A percentile compares a stretch with the other conserved stretches of the same genome.
These are phyloP conservation scores for Oophaga sylvatica DNA, from an alignment of 2,797 vertebrate species.

Conservation along the genomic window DNA sequence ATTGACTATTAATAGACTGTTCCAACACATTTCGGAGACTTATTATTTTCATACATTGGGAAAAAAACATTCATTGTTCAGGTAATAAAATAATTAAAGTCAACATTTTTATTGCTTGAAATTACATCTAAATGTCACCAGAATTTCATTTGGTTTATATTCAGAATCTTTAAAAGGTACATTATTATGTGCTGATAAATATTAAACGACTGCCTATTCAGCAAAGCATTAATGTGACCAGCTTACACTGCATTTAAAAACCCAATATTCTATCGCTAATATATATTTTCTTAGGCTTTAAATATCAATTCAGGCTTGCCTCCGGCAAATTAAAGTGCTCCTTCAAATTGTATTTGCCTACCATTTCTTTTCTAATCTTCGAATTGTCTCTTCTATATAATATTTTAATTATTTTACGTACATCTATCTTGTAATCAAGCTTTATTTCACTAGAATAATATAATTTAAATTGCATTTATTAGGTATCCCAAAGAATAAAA, in stretches of 20 bases:
- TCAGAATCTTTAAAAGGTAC: conserved; percentile 30
- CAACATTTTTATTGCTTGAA: conserved; percentile 69
- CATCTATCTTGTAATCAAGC: not conserved
- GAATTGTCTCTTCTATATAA: not conserved
- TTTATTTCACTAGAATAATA: not conserved
- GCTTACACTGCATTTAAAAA: not conserved
- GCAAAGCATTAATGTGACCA: conserved; percentile 31
- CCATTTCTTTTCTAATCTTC: conserved; percentile 11
- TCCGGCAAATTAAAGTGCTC: not conserved
- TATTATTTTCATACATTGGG: not conserved
- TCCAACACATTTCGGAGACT: not conserved
- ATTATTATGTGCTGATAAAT: conserved; percentile 19
- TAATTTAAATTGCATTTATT: not conserved
- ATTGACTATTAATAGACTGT: conserved; percentile 43
- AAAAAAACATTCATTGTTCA: conserved; percentile 30
- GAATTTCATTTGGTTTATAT: conserved; percentile 65
- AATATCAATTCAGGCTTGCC: conserved; percentile 24
- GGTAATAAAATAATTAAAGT: conserved; percentile 64
- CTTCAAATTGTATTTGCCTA: conserved; percentile 9
- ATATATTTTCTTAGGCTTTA: conserved; percentile 28
- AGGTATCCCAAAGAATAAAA: not conserved
- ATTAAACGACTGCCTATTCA: conserved; percentile 21
- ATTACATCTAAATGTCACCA: conserved; percentile 70
- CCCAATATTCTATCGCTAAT: conserved; percentile 20
- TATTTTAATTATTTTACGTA: conserved; percentile 5